Conservation (phyloP, 2,797 vertebrate species). For the Pangasius sanitwongsei region DNA sequence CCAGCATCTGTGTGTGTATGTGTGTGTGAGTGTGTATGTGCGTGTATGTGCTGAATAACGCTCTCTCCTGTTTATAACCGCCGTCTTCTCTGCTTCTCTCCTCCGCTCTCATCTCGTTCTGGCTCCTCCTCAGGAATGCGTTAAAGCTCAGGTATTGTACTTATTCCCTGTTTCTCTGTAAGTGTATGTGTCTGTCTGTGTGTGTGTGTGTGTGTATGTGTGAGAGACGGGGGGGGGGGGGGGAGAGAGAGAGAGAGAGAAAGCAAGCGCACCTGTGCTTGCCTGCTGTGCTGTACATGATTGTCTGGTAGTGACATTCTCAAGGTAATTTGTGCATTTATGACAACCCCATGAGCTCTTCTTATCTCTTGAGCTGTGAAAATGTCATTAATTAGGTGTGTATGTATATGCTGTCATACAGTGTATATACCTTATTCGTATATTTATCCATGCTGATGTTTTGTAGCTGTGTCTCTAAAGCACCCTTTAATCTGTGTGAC, state of each 20-base stretch:
- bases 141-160: slow-evolving; percentile 97
- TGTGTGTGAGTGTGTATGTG: slow-evolving; percentile 22
- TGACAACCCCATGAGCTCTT: neutral
- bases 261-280: neutral
- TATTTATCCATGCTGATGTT: neutral
- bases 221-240: too few species aligned
- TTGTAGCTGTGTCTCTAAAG: neutral
- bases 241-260: slow-evolving; percentile 4
- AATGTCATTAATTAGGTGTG: neutral
- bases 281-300: slow-evolving; percentile 24
- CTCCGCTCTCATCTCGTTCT: slow-evolving; percentile 88
- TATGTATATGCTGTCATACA: neutral
- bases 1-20: slow-evolving; percentile 28
- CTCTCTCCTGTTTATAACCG: slow-evolving; percentile 74
- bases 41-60: slow-evolving; percentile 37
- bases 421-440: neutral
- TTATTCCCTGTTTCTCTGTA: slow-evolving; percentile 70
- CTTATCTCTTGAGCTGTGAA: neutral
- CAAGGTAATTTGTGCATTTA: slow-evolving; percentile 4
- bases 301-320: neutral
- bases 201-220: slow-evolving; percentile 43
- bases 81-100: slow-evolving; percentile 91
- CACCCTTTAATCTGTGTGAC: neutral
- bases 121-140: slow-evolving; percentile 90
- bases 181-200: slow-evolving; percentile 42